Base-by-base conservation (phyloP, 2,797 vertebrate species). In the Sparus aurata region DNA sequence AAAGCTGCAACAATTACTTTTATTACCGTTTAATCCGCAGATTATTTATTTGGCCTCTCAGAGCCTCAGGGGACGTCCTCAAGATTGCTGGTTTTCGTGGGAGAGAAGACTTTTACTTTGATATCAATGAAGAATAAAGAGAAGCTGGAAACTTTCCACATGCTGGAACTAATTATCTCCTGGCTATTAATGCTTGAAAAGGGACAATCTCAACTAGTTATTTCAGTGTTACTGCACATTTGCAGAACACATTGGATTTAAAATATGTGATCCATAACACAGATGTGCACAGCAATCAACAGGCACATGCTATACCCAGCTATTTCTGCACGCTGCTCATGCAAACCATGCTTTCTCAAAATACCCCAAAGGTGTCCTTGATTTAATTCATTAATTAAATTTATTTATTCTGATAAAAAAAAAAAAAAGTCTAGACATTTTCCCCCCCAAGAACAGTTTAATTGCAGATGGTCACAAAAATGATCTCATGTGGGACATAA, bases 381-480 rank as follows among this genome's bases (percentile, higher is more conserved):
- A 43, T 64, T 52, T 22, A 59, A 46, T 27, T 22, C 2, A 18
- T 22, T 3, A 61, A 27, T 18, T 30, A 2, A 3, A 23, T 66
- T 34, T 54, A 2, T 68, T 54, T 22, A 10, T 65, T 23, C 63
- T 1, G 1, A 12, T 17, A 8, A 30, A 47, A 63, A 69, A 75
- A 43, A 72, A 71, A 69, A 70, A 18, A 11, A 50, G 5, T 23
- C 22, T 59, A 75, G 12, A 63, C 17, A 59, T 17, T 69, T 80
- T 72, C 62, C 34, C 78, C 80, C 85, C 87, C 75, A 69, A 91
- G 86, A 79, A 78, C 79, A 79, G 45, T 93, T 94, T 94, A 92
- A 88, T 94, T 89, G 77, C 49, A 83, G 82, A 86, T 92, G 88
- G 80, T 89, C 89, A 93, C 86, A 93, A 85, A 89, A 66, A 82